These are phyloP conservation scores for Daphoenositta chrysoptera DNA, from an alignment of 2,113 vertebrate species.

Conservation along the genomic window DNA sequence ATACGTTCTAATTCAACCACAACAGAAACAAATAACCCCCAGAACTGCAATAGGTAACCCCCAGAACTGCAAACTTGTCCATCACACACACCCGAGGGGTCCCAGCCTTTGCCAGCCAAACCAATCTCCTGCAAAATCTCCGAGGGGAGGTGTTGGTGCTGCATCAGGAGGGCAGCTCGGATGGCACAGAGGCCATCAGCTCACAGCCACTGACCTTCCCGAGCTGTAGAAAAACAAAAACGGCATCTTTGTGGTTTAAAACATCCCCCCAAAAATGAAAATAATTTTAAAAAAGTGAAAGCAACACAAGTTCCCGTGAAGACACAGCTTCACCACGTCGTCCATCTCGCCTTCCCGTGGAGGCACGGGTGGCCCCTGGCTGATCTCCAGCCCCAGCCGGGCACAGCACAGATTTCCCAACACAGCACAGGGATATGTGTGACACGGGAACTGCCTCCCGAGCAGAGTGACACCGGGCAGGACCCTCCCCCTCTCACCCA, in stretches of 20 bases:
- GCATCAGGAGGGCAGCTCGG: neutral
- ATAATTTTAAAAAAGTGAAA: neutral
- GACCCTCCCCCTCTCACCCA: neutral
- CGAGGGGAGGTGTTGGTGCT: neutral
- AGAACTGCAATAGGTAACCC: no score
- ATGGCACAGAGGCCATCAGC: neutral
- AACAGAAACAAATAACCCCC: no score
- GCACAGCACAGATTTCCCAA: neutral
- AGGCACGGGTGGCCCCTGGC: neutral
- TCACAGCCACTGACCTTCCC: neutral
- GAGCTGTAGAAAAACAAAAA: neutral
- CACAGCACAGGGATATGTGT: accelerated
- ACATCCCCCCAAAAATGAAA: neutral
- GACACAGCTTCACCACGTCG: neutral
- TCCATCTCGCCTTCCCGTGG: neutral
- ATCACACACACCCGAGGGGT: no score
- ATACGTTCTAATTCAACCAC: no score
- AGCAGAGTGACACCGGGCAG: neutral
- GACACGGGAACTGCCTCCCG: neutral
- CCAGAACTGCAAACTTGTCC: no score
- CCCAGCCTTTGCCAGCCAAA: neutral
- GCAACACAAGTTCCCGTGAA: neutral
- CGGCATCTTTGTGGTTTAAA: neutral
- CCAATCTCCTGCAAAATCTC: accelerated
- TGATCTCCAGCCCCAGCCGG: neutral